Base-by-base conservation (phyloP, 2,113 vertebrate species). In the Sinocyclocheilus anophthalmus region DNA sequence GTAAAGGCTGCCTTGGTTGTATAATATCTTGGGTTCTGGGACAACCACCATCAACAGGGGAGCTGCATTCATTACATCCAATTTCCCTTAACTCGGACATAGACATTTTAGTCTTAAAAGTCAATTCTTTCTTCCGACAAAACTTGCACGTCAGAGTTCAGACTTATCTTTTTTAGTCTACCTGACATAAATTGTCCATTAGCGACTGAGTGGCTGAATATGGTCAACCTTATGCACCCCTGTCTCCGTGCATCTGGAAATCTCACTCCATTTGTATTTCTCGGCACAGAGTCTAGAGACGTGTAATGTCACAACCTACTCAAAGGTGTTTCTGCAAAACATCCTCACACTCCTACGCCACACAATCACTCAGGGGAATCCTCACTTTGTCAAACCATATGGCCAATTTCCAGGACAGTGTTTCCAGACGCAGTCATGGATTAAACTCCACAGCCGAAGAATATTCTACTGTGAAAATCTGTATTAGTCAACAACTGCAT, bases 161-260 rank as follows among this genome's bases (percentile, higher is more conserved):
- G 78, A 63, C 78, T 63, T 57, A 80, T 79, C 59, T 48, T 67
- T 65, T 81, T 81, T 65, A 67, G 79, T 81, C 59, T 45, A 26
- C 16, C 79, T 81, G 59, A 81, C 79, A 67, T 45, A 65, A 45
- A 48, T 80, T 81, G 79, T 67, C 79, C 59, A 81, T 65, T 81
- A 81, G 79, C 9, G 14, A 45, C 59, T 81, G 59, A 81, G 59
- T 81, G 57, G 42, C 79, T 67, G 59, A 26, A 48, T 65, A 67
- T 65, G 79, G 59, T 57, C 78, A 80, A 80, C 57, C 77, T 42
- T 61, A 80, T 80, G 57, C 78, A 65, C 59, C 61, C n/a, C n/a
- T 45, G 22, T 80, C 57, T 45, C 39, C 1, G 4, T 26, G n/a
- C 9, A 8, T 48, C 79, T 67, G 39, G 79, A 67, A 63, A 65